Conservation (phyloP, 2,113 vertebrate genomes). For the Acanthochromis polyacanthus region DNA sequence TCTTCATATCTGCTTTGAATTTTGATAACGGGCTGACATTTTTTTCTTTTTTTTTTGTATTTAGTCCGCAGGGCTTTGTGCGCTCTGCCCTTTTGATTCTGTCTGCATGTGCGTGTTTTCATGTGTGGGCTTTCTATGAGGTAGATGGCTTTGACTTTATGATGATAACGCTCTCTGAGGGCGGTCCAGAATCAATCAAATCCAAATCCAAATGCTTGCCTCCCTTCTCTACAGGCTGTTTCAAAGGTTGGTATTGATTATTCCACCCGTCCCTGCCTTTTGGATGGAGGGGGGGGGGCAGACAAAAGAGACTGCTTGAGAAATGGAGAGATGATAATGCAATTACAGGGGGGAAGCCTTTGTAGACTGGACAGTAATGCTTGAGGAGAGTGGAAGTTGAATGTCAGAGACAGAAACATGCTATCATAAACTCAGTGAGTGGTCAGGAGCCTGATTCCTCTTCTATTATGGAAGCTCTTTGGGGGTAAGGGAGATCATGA, state of each 20-base stretch:
- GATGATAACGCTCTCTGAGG: slow-evolving; percentile 72
- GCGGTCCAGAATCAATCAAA: slow-evolving; percentile 76
- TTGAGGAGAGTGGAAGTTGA: slow-evolving; percentile 54
- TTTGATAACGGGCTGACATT: slow-evolving; percentile 59
- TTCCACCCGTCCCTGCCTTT: slow-evolving; percentile 67
- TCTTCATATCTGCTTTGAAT: slow-evolving; percentile 51
- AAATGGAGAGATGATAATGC: slow-evolving; percentile 80
- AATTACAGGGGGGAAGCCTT: slow-evolving; percentile 66
- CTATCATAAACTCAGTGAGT: slow-evolving; percentile 35
- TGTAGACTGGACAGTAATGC: slow-evolving; percentile 62
- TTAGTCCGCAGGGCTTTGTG: slow-evolving; percentile 38
- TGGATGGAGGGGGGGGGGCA: slow-evolving; percentile 5
- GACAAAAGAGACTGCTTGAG: slow-evolving; percentile 66
- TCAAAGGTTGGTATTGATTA: slow-evolving; percentile 81
- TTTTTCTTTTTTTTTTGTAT: slow-evolving; percentile 43
- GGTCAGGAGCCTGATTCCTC: slow-evolving; percentile 29
- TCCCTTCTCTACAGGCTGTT: slow-evolving; percentile 72
- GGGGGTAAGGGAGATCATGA: background rate
- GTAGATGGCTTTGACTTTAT: slow-evolving; percentile 63
- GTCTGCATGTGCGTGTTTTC: slow-evolving; percentile 21
- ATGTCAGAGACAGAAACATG: slow-evolving; percentile 50
- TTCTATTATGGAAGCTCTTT: slow-evolving; percentile 9
- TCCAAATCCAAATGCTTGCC: slow-evolving; percentile 71
- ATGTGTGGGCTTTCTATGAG: slow-evolving; percentile 18
- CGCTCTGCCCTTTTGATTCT: slow-evolving; percentile 50